Percentiles rank a stretch among this genome's conserved stretches.
These are phyloP conservation scores for Oasisia sp. DNA, from an alignment of 2,888 invertebrate species.

Conservation along the genomic window DNA sequence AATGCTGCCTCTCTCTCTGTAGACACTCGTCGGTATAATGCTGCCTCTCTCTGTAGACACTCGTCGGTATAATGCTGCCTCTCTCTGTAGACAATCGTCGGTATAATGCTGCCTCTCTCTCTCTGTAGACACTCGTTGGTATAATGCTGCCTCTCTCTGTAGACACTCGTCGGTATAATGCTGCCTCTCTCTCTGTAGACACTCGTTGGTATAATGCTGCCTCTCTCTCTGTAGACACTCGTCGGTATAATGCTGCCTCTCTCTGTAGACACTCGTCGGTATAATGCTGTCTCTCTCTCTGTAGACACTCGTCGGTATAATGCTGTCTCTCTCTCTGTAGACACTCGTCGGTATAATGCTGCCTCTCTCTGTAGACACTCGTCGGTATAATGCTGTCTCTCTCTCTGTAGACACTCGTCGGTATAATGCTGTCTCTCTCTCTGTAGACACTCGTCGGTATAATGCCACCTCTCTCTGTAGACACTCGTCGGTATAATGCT, in stretches of 20 bases:
- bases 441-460: too few species aligned
- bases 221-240: background rate
- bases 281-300: background rate
- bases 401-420: background rate
- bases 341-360: too few species aligned
- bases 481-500: too few species aligned
- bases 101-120: background rate
- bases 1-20: background rate
- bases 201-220: too few species aligned
- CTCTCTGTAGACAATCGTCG: background rate
- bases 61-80: background rate
- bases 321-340: background rate
- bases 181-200: background rate
- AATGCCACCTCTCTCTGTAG: background rate
- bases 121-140: too few species aligned
- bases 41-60: background rate
- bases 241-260: background rate
- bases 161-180: too few species aligned
- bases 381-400: background rate
- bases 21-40: too few species aligned
- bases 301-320: too few species aligned
- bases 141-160: background rate
- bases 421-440: background rate
- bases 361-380: background rate
- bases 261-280: background rate